Evolutionary conservation across 2,888 invertebrate species (phyloP).

Genomic region (Antheraea yamamai): DNA sequence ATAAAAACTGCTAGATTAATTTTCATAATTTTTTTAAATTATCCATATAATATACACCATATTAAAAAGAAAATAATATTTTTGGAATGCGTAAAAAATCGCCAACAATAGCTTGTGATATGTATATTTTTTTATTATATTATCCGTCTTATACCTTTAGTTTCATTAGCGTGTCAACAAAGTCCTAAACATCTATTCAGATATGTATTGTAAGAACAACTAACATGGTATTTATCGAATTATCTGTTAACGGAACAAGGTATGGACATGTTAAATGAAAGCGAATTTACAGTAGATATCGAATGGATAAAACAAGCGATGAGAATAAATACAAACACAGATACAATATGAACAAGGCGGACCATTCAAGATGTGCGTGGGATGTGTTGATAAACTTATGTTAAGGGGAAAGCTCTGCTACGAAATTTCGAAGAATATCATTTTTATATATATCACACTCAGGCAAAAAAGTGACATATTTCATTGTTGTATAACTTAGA

Average conservation of each 20-base stretch:
- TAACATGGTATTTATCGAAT: background rate
- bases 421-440: background rate
- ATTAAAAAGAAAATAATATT: too few relatives aligned
- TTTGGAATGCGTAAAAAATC: too few relatives aligned
- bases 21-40: too few relatives aligned
- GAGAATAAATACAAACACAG: background rate
- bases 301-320: background rate
- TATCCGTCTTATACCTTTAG: too few relatives aligned
- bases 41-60: too few relatives aligned
- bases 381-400: conserved; percentile 2
- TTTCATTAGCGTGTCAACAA: background rate
- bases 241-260: background rate
- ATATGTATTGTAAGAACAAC: background rate
- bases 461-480: too few relatives aligned
- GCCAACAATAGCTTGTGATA: too few relatives aligned
- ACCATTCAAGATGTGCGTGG: background rate
- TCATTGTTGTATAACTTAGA: too few relatives aligned
- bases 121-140: too few relatives aligned
- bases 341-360: background rate
- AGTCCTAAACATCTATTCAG: background rate
- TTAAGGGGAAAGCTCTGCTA: background rate
- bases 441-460: background rate
- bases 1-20: too few relatives aligned
- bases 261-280: conserved; percentile 1
- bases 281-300: background rate